Evolutionary conservation across 2,888 invertebrate species (phyloP).

Genomic region (Auanema sp.): DNA sequence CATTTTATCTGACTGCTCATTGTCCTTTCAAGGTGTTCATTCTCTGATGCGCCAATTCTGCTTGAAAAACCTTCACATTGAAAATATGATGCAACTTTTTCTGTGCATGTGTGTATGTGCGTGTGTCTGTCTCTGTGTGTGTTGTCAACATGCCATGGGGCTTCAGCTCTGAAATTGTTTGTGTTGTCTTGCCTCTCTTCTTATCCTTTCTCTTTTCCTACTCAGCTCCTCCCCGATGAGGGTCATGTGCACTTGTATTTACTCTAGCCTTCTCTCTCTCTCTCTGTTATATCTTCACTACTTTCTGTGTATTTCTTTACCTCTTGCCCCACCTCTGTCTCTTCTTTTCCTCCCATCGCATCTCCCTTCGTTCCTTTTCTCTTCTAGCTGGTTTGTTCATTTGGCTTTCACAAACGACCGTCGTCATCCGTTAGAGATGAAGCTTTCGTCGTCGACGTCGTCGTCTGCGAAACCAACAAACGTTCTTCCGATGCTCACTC

Average conservation of each 20-base stretch:
- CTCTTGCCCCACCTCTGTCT: slow-evolving; percentile 6
- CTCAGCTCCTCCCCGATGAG: slow-evolving; percentile 5
- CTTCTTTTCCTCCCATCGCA: slow-evolving; percentile 7
- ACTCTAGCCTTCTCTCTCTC: slow-evolving; percentile 12
- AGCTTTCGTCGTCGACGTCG: too few species aligned
- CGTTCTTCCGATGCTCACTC: too few species aligned
- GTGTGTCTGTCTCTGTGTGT: too few species aligned
- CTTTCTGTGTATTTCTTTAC: slow-evolving; percentile 16
- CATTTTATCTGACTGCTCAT: too few species aligned
- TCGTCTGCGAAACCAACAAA: too few species aligned
- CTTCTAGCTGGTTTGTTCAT: slow-evolving; percentile 5
- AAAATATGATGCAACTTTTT: too few species aligned
- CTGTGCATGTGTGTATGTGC: too few species aligned
- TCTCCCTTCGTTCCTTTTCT: slow-evolving; percentile 7
- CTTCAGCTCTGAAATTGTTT: neutral
- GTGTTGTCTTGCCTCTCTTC: slow-evolving; percentile 16
- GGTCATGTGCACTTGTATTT: slow-evolving; percentile 13
- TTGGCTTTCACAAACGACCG: too few species aligned
- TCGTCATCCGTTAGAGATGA: too few species aligned
- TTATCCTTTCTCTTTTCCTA: neutral
- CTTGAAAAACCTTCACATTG: too few species aligned
- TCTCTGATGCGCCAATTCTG: too few species aligned
- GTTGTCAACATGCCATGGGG: slow-evolving; percentile 19
- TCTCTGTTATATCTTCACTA: slow-evolving; percentile 21
- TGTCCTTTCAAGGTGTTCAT: too few species aligned